Percentiles rank a stretch among this genome's conserved stretches.
Conservation (phyloP, 1,140 invertebrate genomes). For the Solenopsis fugax region DNA sequence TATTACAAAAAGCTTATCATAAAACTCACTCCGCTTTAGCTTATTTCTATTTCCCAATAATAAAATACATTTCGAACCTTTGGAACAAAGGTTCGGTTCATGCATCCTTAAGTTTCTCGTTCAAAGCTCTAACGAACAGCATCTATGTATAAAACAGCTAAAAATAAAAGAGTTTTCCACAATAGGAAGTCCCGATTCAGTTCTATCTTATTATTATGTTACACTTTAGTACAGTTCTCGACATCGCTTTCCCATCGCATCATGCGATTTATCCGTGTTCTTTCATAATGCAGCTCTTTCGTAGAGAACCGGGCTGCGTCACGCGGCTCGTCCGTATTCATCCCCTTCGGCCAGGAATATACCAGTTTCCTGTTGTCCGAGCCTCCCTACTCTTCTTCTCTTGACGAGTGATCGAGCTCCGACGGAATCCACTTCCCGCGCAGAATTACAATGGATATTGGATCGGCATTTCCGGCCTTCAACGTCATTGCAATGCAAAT, state of each 20-base stretch:
- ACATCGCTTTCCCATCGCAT: constrained; percentile 53
- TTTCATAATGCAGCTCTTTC: background rate
- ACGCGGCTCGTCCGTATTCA: background rate
- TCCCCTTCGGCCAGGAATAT: background rate
- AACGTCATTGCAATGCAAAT: constrained; percentile 64
- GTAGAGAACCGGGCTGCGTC: background rate
- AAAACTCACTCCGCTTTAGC: no score
- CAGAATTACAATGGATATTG: constrained; percentile 59
- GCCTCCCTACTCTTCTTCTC: background rate
- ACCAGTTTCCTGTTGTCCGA: background rate
- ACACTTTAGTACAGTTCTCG: constrained; percentile 14
- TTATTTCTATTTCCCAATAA: no score
- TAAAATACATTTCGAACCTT: no score
- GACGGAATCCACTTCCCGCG: constrained; percentile 2
- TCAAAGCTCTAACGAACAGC: no score
- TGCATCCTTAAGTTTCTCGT: no score
- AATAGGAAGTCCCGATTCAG: no score
- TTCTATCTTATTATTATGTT: no score
- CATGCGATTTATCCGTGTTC: background rate
- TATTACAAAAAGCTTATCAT: no score
- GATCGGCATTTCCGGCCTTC: constrained; percentile 42
- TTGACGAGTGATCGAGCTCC: background rate
- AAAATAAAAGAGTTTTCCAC: no score
- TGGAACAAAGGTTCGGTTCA: no score
- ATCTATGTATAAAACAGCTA: no score